These are phyloP conservation scores for Spodoptera exigua DNA, from an alignment of 2,888 invertebrate genomes.

Conservation along the genomic window DNA sequence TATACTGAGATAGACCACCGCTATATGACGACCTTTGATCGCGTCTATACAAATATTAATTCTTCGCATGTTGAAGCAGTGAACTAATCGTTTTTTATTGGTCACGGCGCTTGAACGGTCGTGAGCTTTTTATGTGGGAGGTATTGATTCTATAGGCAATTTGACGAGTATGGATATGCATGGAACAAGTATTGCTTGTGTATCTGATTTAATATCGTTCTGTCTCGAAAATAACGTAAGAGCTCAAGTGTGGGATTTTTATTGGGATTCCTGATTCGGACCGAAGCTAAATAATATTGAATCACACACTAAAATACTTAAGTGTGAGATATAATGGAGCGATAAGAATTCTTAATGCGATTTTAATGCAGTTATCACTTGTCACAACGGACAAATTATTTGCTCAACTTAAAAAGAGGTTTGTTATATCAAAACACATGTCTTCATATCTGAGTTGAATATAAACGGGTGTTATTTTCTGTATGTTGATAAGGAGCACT, in stretches of 20 bases:
- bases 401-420: slow-evolving; percentile 44
- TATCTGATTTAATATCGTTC: slow-evolving; percentile 56
- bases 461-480: slow-evolving; percentile 48
- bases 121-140: slow-evolving; percentile 73
- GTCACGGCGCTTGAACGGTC: slow-evolving; percentile 67
- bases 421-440: slow-evolving; percentile 45
- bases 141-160: slow-evolving; percentile 64
- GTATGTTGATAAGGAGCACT: slow-evolving; percentile 56
- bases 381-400: slow-evolving; percentile 52
- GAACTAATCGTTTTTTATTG: slow-evolving; percentile 80
- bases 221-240: slow-evolving; percentile 36
- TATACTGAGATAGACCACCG: slow-evolving; percentile 72
- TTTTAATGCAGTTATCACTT: slow-evolving; percentile 51
- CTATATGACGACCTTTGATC: slow-evolving; percentile 78
- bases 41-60: slow-evolving; percentile 85
- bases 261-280: slow-evolving; percentile 48
- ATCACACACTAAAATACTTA: slow-evolving; percentile 39
- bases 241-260: slow-evolving; percentile 45
- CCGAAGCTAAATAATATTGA: slow-evolving; percentile 41
- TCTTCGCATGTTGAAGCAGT: slow-evolving; percentile 74
- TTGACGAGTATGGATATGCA: slow-evolving; percentile 63
- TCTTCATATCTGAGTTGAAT: slow-evolving; percentile 40
- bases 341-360: slow-evolving; percentile 48
- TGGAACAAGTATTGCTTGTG: slow-evolving; percentile 54
- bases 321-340: slow-evolving; percentile 38